Conservation (phyloP, 2,888 invertebrate genomes). For the Aporophyla lueneburgensis region DNA sequence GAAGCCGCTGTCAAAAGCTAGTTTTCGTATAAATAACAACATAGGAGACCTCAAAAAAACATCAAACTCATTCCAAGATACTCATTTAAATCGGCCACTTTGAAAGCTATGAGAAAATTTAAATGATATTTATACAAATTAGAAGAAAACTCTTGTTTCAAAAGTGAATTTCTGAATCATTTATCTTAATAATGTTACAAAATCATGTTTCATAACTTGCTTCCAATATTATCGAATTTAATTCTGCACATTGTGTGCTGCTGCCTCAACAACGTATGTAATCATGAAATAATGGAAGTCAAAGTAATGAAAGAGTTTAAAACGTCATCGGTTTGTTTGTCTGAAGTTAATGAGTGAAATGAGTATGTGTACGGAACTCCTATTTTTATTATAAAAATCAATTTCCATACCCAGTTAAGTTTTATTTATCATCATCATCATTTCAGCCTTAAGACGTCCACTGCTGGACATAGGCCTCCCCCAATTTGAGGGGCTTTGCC, state of each 20-base stretch:
- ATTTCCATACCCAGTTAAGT: not conserved
- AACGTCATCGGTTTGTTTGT: constrained; percentile 19
- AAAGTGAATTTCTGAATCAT: not conserved
- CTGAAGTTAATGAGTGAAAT: constrained; percentile 6
- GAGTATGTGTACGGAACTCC: not conserved
- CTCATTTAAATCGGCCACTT: not conserved
- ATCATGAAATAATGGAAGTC: constrained; percentile 23
- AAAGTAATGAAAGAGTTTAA: constrained; percentile 16
- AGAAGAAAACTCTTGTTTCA: not conserved
- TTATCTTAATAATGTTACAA: not conserved
- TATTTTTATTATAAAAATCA: not conserved
- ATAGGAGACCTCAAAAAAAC: not conserved
- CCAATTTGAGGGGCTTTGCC: too few relatives aligned
- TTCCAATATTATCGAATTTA: constrained; percentile 11
- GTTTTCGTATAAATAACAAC: not conserved
- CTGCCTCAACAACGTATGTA: not conserved
- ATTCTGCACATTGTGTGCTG: not conserved
- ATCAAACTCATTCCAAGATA: not conserved
- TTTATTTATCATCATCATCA: too few relatives aligned
- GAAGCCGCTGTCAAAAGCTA: too few relatives aligned
- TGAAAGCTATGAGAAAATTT: not conserved
- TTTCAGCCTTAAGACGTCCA: too few relatives aligned
- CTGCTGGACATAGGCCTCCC: too few relatives aligned
- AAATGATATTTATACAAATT: not conserved
- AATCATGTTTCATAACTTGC: constrained; percentile 4